A percentile compares a stretch with the other conserved stretches of the same genome.
phyloP scores from a whole-genome alignment of 2,113 vertebrate genomes.

The Brevimyrus niger region DNA sequence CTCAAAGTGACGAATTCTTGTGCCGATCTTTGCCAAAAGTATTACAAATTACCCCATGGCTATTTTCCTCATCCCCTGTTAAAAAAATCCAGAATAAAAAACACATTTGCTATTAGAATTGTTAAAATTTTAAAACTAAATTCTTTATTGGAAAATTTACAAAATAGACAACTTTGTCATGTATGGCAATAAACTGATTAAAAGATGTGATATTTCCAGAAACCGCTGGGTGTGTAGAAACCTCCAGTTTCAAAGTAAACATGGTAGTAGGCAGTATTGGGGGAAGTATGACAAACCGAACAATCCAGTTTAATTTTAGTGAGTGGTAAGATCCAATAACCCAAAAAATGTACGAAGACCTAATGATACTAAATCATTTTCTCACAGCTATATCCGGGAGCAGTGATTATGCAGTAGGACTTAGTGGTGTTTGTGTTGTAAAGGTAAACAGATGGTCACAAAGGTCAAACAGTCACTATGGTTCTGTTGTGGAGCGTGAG shows the following conservation, averaged over 20 bases:
- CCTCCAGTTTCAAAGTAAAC: not conserved
- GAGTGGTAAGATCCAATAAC: not conserved
- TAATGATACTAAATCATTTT: not conserved
- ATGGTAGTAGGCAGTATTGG: not conserved
- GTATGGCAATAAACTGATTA: not conserved
- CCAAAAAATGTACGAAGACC: not conserved
- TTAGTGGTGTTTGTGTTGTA: not conserved
- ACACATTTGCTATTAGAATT: not conserved
- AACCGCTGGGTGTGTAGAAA: not conserved
- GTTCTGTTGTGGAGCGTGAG: not conserved
- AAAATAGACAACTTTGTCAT: not conserved
- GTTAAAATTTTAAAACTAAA: not conserved
- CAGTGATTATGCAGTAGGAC: not conserved
- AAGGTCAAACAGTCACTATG: not conserved
- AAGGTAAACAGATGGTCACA: not conserved
- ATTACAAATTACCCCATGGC: not conserved
- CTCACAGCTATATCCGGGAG: not conserved
- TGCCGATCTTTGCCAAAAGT: not conserved
- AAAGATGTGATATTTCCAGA: not conserved
- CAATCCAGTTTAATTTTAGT: not conserved
- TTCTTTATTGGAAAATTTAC: constrained; percentile 1
- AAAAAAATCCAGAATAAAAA: not conserved
- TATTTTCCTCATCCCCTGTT: not conserved
- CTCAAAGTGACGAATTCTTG: not conserved
- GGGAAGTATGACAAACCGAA: not conserved